Conservation (phyloP, 2,113 vertebrate genomes). For the Xenus cinereus region DNA sequence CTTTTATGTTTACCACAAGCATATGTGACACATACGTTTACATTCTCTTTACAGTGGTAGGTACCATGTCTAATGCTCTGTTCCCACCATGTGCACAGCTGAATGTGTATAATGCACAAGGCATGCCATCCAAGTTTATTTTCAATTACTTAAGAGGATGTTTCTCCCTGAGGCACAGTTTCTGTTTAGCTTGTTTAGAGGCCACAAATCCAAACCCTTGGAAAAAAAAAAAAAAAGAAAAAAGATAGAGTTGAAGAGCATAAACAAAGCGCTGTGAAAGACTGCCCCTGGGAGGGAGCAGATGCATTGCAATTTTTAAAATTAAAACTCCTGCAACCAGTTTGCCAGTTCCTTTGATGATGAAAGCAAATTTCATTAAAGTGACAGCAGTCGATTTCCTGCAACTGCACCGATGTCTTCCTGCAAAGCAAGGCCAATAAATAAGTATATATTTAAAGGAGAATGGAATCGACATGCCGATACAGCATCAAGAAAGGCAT, state of each 20-base stretch:
- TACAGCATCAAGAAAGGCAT: not conserved
- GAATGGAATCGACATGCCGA: not conserved
- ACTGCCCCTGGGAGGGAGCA: constrained; percentile 38
- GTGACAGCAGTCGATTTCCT: constrained; percentile 46
- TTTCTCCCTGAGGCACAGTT: constrained; percentile 45
- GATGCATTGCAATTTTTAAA: constrained; percentile 21
- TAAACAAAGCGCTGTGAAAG: not conserved
- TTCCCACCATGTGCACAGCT: constrained; percentile 6
- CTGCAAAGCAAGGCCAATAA: constrained; percentile 8
- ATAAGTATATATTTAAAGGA: not conserved
- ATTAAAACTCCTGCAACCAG: not conserved
- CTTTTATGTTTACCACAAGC: not conserved
- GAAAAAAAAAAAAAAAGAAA: not conserved
- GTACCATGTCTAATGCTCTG: not conserved
- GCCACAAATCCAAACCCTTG: constrained; percentile 20
- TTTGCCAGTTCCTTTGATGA: constrained; percentile 24
- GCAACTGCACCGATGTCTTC: not conserved
- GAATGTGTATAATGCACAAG: not conserved
- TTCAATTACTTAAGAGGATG: constrained; percentile 28
- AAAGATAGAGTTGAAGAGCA: not conserved
- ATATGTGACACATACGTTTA: not conserved
- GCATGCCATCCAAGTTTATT: constrained; percentile 33
- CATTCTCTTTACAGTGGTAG: not conserved
- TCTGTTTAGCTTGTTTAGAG: constrained; percentile 54
- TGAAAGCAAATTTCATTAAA: constrained; percentile 45